These are phyloP conservation scores for Vulpes ferrilata DNA, from an alignment of 2,113 vertebrate species.

Conservation along the genomic window DNA sequence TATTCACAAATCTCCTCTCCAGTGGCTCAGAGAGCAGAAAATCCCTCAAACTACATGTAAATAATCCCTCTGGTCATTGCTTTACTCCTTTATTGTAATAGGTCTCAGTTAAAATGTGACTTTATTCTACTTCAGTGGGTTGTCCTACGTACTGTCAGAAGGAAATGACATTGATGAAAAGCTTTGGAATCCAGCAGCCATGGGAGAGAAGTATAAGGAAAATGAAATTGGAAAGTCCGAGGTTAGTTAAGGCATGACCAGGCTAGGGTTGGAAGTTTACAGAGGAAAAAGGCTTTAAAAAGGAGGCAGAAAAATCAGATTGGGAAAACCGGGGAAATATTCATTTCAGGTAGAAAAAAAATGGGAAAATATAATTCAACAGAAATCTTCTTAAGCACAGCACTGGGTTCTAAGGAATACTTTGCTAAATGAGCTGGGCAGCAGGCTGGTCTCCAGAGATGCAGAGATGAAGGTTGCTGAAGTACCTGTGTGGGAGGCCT, in stretches of 20 bases:
- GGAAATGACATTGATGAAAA: background rate
- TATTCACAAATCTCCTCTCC: background rate
- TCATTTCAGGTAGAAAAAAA: slow-evolving; percentile 23
- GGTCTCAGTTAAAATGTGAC: background rate
- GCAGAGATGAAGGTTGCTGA: background rate
- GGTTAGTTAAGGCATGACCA: background rate
- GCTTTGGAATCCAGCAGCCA: background rate
- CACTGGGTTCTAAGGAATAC: background rate
- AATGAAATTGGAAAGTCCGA: slow-evolving; percentile 5
- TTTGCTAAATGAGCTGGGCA: background rate
- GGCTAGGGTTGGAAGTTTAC: background rate
- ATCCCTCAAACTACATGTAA: background rate
- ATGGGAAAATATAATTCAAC: slow-evolving; percentile 3
- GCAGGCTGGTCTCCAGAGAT: background rate
- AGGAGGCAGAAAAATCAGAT: background rate
- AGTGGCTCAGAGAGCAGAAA: background rate
- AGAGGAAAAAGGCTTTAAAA: background rate
- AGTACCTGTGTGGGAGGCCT: no score
- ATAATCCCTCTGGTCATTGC: background rate
- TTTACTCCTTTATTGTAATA: background rate
- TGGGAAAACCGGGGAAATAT: background rate
- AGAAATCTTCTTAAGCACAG: background rate
- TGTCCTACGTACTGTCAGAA: background rate
- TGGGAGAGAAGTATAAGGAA: background rate
- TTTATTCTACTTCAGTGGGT: background rate